phyloP scores from a whole-genome alignment of 2,113 vertebrate species.

The Zosterops japonicus region DNA sequence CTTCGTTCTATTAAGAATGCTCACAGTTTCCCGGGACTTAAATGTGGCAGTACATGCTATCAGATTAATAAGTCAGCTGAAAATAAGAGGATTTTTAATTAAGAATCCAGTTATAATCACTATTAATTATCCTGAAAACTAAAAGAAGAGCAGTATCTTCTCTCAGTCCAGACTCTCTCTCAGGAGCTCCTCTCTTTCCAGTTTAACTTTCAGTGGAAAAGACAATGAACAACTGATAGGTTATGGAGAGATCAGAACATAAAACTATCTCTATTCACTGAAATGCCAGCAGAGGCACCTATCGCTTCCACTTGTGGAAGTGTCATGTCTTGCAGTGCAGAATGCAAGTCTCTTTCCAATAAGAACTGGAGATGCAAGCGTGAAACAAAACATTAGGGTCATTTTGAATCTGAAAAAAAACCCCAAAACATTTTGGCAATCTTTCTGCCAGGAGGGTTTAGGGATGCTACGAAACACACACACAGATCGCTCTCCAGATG shows the following conservation, averaged over 20 bases:
- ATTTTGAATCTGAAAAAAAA: neutral
- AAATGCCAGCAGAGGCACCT: rapidly evolving
- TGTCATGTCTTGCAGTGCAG: neutral
- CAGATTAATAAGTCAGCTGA: neutral
- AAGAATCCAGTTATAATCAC: neutral
- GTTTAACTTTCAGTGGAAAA: neutral
- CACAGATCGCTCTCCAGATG: neutral
- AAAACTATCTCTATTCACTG: neutral
- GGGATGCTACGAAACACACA: neutral
- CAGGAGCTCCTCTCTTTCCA: neutral
- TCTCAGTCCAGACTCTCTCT: neutral
- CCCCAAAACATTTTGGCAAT: neutral
- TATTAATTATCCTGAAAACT: neutral
- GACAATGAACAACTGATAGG: neutral
- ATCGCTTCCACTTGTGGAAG: rapidly evolving
- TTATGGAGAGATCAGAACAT: neutral
- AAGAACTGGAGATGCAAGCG: rapidly evolving
- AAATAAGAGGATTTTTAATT: neutral
- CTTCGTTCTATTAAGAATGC: neutral
- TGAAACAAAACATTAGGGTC: neutral
- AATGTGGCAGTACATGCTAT: neutral
- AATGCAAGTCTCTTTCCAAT: neutral
- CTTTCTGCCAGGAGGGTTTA: neutral
- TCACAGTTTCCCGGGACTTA: neutral
- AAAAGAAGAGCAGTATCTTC: neutral